Base-by-base conservation (phyloP, 2,113 vertebrate genomes). In the Cavia porcellus region DNA sequence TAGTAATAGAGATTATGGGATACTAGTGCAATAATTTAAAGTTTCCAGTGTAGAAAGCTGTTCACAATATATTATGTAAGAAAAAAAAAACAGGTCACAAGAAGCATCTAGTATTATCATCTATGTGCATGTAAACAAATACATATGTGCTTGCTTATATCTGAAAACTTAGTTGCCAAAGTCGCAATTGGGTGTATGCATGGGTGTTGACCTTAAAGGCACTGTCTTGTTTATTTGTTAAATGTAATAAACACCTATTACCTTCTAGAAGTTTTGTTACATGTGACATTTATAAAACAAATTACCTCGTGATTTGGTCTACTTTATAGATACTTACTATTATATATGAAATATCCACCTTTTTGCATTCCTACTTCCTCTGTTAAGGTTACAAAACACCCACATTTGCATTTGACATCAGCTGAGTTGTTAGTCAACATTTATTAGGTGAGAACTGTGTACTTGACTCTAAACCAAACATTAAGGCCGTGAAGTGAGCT, bases 381-480 rank as follows among this genome's bases (percentile, higher is more conserved):
- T 95, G 25, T 83, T 92, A 64, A 94, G 83, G 93, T 84, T 38
- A 81, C 28, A 90, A 81, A 96, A 70, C 55, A 79, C 55, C 30
- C 32, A 10, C 61, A 38, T 90, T 75, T 92, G 61, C 25, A 30
- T 96, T 80, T 80, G 77, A 68, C 35, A 61, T 57, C 20, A 81
- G 64, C 89, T 61, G 82, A 68, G 74, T 95, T 92, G 68, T 92
- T 86, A 75, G 79, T 93, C 80, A 89, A 70, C 92, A 94, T 95
- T 97, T 97, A 97, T 86, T 92, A 93, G 70, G 97, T 97, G 95
- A 95, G 95, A 97, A 79, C 74, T 92, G 82, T 95, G 61, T 92
- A 59, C 74, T 72, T 81, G 50, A 89, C 74, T 89, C n/a, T 92
- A 96, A 96, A 94, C 92, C 97, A 95, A 95, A 74, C 50, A 25